Percentiles rank a stretch among this genome's conserved stretches.
These are phyloP conservation scores for Syngnathus scovelli DNA, from an alignment of 2,113 vertebrate species.

Conservation along the genomic window DNA sequence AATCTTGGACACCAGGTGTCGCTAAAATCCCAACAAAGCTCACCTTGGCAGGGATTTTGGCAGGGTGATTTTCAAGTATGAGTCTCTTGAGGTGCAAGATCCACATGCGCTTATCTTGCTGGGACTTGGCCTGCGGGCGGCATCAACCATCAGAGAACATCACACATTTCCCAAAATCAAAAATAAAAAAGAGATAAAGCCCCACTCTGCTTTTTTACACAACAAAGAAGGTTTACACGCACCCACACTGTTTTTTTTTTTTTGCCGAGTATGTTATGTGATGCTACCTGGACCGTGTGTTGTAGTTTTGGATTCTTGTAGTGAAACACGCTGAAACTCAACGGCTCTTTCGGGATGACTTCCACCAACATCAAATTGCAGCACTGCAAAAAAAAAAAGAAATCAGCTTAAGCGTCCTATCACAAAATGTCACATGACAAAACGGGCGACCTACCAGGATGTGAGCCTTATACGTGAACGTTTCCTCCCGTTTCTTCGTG, in stretches of 20 bases:
- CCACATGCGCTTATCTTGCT: slow-evolving; percentile 96
- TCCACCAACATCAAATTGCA: slow-evolving; percentile 99
- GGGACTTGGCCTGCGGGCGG: slow-evolving; percentile 83
- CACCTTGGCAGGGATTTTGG: slow-evolving; percentile 98
- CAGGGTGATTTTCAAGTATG: slow-evolving; percentile 97
- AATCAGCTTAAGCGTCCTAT: neutral
- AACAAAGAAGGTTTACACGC: slow-evolving; percentile 18
- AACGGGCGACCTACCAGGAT: slow-evolving; percentile 78
- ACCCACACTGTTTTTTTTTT: slow-evolving; percentile 10
- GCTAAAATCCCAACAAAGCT: slow-evolving; percentile 30
- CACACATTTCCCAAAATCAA: neutral
- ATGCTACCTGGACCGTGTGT: slow-evolving; percentile 92
- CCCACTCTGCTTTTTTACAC: slow-evolving; percentile 11
- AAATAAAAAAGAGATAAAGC: slow-evolving; percentile 3
- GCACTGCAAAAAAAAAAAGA: slow-evolving; percentile 69
- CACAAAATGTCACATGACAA: neutral
- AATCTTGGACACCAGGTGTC: slow-evolving; percentile 64
- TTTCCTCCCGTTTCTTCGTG: slow-evolving; percentile 94
- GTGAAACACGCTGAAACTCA: slow-evolving; percentile 97
- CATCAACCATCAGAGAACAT: slow-evolving; percentile 32
- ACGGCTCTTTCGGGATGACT: slow-evolving; percentile 91
- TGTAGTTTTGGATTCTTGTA: slow-evolving; percentile 99
- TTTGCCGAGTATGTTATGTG: neutral
- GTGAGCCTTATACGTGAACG: slow-evolving; percentile 91
- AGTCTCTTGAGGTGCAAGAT: slow-evolving; percentile 94